A percentile compares a stretch with the other conserved stretches of the same genome.
phyloP scores from a whole-genome alignment of 2,113 vertebrate genomes.

The Bettongia penicillata region DNA sequence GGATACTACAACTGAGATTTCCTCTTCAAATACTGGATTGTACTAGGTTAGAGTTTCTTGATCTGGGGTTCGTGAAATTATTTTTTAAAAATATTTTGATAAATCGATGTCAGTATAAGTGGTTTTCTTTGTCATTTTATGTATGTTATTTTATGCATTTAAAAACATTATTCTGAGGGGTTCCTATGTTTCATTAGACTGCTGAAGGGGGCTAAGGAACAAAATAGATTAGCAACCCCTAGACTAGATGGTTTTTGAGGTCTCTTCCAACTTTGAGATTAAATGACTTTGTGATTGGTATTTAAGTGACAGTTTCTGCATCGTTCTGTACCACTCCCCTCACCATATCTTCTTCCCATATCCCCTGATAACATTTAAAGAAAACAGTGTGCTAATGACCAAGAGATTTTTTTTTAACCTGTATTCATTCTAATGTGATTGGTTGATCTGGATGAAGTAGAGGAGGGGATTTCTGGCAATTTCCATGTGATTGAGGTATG shows the following conservation, averaged over 20 bases:
- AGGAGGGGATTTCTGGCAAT: constrained; percentile 33
- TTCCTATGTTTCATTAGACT: neutral
- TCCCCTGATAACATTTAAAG: neutral
- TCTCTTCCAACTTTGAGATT: neutral
- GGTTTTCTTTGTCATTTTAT: neutral
- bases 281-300: neutral
- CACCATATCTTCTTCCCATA: neutral
- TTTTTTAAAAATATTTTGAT: neutral
- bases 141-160: neutral
- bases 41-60: neutral
- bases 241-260: neutral
- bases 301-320: neutral
- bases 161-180: neutral
- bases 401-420: constrained; percentile 10
- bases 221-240: neutral
- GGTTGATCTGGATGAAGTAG: neutral
- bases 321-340: neutral
- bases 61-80: neutral
- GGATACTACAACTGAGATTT: neutral
- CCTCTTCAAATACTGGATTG: neutral
- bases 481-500: constrained; percentile 19
- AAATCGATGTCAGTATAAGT: neutral
- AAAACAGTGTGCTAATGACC: constrained; percentile 1
- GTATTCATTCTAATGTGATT: constrained; percentile 43
- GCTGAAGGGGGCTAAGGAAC: neutral